Percentiles rank a stretch among this genome's conserved stretches.
phyloP scores from a whole-genome alignment of 1,140 invertebrate genomes.

The Brevipalpus yothersi region DNA sequence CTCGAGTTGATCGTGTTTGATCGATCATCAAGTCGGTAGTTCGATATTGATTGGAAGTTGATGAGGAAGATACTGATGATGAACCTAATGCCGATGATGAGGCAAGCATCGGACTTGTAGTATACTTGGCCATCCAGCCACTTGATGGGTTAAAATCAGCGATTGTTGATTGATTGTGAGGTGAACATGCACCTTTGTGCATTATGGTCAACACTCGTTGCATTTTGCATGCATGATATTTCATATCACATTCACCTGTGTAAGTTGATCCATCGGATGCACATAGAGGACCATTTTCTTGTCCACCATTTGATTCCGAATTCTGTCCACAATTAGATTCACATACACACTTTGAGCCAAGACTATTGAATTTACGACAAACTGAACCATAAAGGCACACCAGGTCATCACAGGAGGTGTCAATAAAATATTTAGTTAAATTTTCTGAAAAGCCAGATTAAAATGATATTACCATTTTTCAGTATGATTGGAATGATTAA shows the following conservation, averaged over 20 bases:
- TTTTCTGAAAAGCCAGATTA: background rate
- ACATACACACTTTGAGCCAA: background rate
- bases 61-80: background rate
- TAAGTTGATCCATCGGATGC: slow-evolving; percentile 37
- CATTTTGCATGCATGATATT: slow-evolving; percentile 38
- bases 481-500: background rate
- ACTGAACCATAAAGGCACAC: background rate
- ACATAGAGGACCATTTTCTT: slow-evolving; percentile 25
- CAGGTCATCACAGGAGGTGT: background rate
- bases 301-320: background rate
- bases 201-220: slow-evolving; percentile 37
- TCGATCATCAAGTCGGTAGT: background rate
- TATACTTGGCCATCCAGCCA: slow-evolving; percentile 11
- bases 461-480: background rate
- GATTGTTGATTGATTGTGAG: slow-evolving; percentile 18
- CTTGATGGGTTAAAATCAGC: slow-evolving; percentile 5
- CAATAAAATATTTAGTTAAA: background rate
- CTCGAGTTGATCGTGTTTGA: background rate
- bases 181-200: slow-evolving; percentile 50
- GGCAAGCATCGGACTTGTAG: slow-evolving; percentile 2
- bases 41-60: background rate
- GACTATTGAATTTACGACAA: background rate
- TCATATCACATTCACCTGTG: slow-evolving; percentile 38
- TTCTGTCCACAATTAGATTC: background rate
- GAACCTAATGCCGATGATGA: background rate